Evolutionary conservation across 2,888 invertebrate species (phyloP), one percentile per base, ranked within the genome.

Genomic region (Brenthis ino): DNA sequence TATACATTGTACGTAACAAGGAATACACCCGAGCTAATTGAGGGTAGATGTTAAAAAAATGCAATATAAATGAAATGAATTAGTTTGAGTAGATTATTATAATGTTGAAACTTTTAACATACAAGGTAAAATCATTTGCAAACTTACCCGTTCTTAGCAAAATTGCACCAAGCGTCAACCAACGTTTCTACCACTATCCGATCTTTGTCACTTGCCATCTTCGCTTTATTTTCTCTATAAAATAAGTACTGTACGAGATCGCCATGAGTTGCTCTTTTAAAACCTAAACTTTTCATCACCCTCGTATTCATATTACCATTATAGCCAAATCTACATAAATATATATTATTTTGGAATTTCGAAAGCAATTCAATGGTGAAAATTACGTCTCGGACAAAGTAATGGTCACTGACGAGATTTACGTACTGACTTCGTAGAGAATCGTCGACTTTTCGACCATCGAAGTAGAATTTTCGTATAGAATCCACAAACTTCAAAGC

Each of bases 211-310:
- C 72, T 75, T 24, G 80, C 79, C 61, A 79, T 77, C 0, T 79
- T 75, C 3, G 81, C 82, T 71, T 91, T 91, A 48, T 67, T 82
- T 20, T 82, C 77, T 28, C 82, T 88, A 72, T 87, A 91, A 70
- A 92, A 91, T 56, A 85, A 77, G 51, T 92, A 92, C 24, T 87
- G 89, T 0, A 89, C 77, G 43, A 88, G 77, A 70, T 93, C 93
- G 0, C 91, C 89, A 51, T 93, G 93, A 0, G 85, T 77, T 0
- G 91, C 85, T 0, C 93, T 92, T 63, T 82, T 76, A 0, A 88
- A 14, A 0, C 83, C 85, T 3, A 91, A 77, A 16, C 72, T 79
- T 58, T 80, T 82, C 87, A 91, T 87, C 0, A 79, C 74, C 13
- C 85, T 81, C 0, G 87, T 88, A 69, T 87, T 85, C 80, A 92